phyloP scores from a whole-genome alignment of 30 jellyfish, hydroid and myxozoan genomes.

The Pseudorhiza aurosa region DNA sequence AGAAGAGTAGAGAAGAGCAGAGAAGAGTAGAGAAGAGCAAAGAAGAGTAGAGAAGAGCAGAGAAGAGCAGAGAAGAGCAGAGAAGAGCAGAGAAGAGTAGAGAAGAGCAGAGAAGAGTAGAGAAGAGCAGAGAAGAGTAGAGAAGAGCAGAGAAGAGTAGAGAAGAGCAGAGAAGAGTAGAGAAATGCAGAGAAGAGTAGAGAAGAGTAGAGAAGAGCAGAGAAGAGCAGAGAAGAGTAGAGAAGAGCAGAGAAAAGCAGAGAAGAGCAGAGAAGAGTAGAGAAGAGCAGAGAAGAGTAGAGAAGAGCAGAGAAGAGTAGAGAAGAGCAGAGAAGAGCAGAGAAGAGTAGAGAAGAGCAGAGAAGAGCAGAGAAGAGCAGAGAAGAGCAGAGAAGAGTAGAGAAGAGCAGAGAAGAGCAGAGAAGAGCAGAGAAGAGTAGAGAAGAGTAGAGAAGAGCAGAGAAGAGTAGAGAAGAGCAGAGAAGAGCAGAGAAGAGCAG shows the following conservation, averaged over 20 bases:
- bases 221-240: constrained; percentile 4
- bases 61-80: not conserved
- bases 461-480: not conserved
- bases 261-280: not conserved
- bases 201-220: constrained; percentile 6
- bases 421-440: not conserved
- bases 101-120: not conserved
- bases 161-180: constrained; percentile 1
- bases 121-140: not conserved
- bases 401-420: not conserved
- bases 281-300: not conserved
- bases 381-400: not conserved
- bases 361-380: not conserved
- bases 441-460: not conserved
- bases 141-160: not conserved
- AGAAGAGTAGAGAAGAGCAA: not conserved
- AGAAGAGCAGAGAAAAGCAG: no score
- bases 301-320: not conserved
- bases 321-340: not conserved
- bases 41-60: no score
- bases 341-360: not conserved
- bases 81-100: not conserved
- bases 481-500: not conserved
- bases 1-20: not conserved
- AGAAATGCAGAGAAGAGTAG: not conserved